Conservation (phyloP, 2,797 vertebrate genomes). For the Thunnus albacares region DNA sequence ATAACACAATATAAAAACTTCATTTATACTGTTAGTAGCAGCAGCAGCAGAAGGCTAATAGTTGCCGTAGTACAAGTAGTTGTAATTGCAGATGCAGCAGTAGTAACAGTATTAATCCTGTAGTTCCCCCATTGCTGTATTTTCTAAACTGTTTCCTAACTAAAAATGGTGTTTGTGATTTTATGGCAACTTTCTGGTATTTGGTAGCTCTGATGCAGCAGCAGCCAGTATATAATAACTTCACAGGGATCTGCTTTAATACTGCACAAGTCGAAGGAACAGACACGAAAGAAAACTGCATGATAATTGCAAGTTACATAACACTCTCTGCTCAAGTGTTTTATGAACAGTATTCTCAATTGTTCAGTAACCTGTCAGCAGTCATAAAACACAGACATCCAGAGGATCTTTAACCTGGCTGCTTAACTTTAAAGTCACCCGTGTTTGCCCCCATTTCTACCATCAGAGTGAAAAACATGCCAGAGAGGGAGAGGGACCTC, state of each 20-base stretch:
- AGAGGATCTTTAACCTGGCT: conserved; percentile 15
- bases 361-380: conserved; percentile 11
- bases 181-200: no score
- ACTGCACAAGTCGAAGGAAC: background rate
- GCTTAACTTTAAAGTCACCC: background rate
- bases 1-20: no score
- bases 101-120: background rate
- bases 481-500: no score
- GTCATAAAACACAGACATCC: conserved; percentile 21
- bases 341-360: conserved; percentile 29
- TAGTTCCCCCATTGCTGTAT: background rate
- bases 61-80: background rate
- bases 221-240: background rate
- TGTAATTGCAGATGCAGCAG: background rate
- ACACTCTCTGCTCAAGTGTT: conserved; percentile 20
- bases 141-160: no score
- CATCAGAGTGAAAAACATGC: background rate
- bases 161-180: no score
- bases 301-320: conserved; percentile 23
- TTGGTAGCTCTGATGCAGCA: background rate
- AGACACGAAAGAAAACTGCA: background rate
- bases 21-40: no score
- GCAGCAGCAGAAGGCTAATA: no score
- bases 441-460: background rate
- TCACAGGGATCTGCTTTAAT: conserved; percentile 3